These are phyloP conservation scores for Tetragnatha versicolor DNA, from an alignment of 1,140 invertebrate species.

Conservation along the genomic window DNA sequence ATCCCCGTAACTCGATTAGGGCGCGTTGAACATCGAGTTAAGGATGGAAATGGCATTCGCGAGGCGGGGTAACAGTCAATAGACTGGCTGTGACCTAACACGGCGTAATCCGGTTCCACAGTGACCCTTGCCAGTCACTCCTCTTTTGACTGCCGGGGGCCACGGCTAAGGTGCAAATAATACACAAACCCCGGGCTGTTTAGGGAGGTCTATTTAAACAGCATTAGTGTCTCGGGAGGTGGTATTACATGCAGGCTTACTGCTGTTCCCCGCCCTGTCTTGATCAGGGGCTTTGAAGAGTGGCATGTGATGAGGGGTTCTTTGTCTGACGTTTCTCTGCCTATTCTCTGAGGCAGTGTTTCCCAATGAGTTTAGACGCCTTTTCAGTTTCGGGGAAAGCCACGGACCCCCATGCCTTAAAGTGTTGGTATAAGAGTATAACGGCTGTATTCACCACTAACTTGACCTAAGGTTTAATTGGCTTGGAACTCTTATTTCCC, in stretches of 20 bases:
- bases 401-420: no score
- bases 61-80: background rate
- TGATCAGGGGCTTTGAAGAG: background rate
- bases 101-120: conserved; percentile 41
- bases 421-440: no score
- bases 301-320: background rate
- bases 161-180: conserved; percentile 45
- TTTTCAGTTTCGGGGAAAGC: no score
- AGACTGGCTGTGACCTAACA: conserved; percentile 35
- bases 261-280: background rate
- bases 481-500: no score
- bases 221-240: conserved; percentile 34
- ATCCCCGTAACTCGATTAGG: conserved; percentile 43
- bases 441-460: no score
- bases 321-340: conserved; percentile 1
- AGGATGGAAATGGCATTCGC: conserved; percentile 44
- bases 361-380: no score
- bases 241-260: conserved; percentile 40
- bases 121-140: conserved; percentile 47
- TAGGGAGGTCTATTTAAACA: conserved; percentile 51
- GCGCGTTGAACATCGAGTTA: conserved; percentile 39
- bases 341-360: no score
- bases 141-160: conserved; percentile 30
- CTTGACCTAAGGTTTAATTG: no score
- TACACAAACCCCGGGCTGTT: conserved; percentile 42